Base-by-base conservation (phyloP, 1,140 invertebrate species). In the Drosophila lowei region DNA sequence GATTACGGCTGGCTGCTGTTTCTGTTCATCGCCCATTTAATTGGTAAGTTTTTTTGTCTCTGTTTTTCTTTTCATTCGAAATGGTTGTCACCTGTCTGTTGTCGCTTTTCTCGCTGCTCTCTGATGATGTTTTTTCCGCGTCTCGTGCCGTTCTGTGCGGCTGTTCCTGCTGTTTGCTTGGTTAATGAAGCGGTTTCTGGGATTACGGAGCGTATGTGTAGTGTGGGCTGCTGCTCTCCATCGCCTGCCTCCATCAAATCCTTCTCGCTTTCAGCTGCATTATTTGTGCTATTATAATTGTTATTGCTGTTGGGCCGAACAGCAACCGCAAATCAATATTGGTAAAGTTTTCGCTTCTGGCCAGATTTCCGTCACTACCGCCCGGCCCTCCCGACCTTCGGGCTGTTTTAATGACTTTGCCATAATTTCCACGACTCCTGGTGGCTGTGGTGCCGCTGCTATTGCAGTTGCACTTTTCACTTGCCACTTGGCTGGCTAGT, bases 291-390 rank as follows among this genome's bases (percentile, higher is more conserved):
- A 46, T 75, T 71, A 65, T 79, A 64, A 62, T 62, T 79, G 72
- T 75, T 71, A 64, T 67, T 67, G 64, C 72, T 64, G 66, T 68
- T 72, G 68, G 81, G 48, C 54, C 65, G 50, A 58, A 58, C 67
- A 49, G 52, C 50, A 61, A 86, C 77, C 81, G 77, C 81, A 88
- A 86, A 86, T 86, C 81, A 86, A 86, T 86, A 86, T 88, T 86
- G 81, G 79, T 62, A 77, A 75, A 88, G 68, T 86, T 85, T 88
- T 64, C 34, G 55, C 55, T 18, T 42, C 15, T 25, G 34, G 50
- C 46, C 49, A 15, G 25, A 28, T 47, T 42, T 44, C 16, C 11
- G 30, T 30, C 30, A 30, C 30, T 9, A 0, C 7, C 2, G 56
- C 63, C 34, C 34, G 48, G 44, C 42, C 53, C 44, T 43, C 23